Evolutionary conservation across 2,113 vertebrate genomes (phyloP), one percentile per base, ranked within the genome.

Genomic region (Oncorhynchus clarkii): DNA sequence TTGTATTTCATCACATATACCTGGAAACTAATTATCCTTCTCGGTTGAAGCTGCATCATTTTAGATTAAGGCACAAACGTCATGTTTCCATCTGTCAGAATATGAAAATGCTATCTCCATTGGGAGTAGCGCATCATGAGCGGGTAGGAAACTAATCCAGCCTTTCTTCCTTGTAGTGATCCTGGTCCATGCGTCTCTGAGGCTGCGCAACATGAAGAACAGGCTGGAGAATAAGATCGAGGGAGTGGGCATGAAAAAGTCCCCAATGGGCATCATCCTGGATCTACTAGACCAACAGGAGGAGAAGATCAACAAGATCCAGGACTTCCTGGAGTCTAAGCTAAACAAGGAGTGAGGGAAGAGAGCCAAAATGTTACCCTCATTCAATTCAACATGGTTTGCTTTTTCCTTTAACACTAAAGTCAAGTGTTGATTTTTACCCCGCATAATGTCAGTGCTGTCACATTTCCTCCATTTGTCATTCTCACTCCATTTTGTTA

Each of bases 221-320:
- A 96, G 94, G 84, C 64, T 99, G 90, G 97, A 98, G 91, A 99
- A 98, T 90, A 98, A 96, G 90, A 95, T 97, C n/a, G 97, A 99
- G 85, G 94, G 88, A 0, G 93, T 95, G 0, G 97, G 97, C 18
- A 78, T 99, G 87, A 99, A 98, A 95, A 98, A 93, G 92, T 96
- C 96, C 0, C 98, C 97, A 0, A 99, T 99, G 98, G 96, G 98
- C 12, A 81, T 99, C 80, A 93, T 99, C 70, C 90, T 99, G 77
- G 96, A 98, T 74, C 96, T 97, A 29, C 92, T 99, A 80, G 98
- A 98, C 74, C 98, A 99, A 79, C 97, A 99, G 82, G 97, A 98
- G 82, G 98, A 98, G 68, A 94, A 76, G 68, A 88, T 99, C 67
- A 94, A 91, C 92, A 99, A 97, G 90, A 84, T 99, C 76, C 93